Conservation (phyloP, 2,797 vertebrate species). For the Lerista edwardsae region DNA sequence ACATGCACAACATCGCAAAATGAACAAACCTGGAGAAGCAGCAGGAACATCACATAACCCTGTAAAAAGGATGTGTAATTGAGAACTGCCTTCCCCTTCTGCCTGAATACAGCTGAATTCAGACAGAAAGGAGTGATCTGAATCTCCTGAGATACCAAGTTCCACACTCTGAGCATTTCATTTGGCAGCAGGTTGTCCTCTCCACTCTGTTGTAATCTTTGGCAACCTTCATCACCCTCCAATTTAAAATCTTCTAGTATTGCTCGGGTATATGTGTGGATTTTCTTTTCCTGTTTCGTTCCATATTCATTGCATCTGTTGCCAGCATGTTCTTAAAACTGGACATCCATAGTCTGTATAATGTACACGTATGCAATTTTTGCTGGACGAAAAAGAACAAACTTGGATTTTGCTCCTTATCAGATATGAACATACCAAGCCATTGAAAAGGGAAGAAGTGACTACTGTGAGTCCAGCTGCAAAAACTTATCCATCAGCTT, state of each 20-base stretch:
- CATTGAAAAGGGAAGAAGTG: constrained; percentile 85
- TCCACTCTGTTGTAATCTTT: not conserved
- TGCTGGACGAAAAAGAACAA: constrained; percentile 12
- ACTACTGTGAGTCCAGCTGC: constrained; percentile 75
- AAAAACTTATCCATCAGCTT: constrained; percentile 76
- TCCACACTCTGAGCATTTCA: too few species aligned
- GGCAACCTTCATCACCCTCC: not conserved
- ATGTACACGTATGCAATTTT: not conserved
- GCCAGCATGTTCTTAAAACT: not conserved
- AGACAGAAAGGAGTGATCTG: too few species aligned
- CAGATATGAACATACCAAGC: constrained; percentile 95
- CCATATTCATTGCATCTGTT: not conserved
- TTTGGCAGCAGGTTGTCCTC: not conserved
- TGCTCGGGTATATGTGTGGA: not conserved
- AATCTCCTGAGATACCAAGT: too few species aligned
- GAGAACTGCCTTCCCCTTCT: too few species aligned
- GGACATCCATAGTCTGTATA: not conserved
- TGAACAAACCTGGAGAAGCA: too few species aligned
- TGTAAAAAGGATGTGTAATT: too few species aligned
- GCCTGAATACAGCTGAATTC: too few species aligned
- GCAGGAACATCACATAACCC: too few species aligned
- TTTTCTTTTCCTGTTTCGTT: not conserved
- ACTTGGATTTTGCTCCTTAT: constrained; percentile 10
- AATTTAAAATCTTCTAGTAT: not conserved
- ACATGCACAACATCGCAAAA: too few species aligned